These are phyloP conservation scores for Autographa gamma DNA, from an alignment of 2,888 invertebrate species.

Conservation along the genomic window DNA sequence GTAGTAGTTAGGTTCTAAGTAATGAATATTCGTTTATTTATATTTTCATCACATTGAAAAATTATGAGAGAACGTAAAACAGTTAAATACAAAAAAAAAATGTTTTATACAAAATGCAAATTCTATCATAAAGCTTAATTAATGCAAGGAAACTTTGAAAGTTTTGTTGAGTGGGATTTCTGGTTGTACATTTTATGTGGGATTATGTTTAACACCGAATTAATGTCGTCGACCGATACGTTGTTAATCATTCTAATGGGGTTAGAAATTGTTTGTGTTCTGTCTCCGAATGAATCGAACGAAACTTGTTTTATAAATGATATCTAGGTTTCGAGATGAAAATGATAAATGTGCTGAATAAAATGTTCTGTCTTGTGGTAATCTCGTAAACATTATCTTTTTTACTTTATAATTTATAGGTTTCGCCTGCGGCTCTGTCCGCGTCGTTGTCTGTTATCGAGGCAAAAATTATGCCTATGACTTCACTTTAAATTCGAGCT, in stretches of 20 bases:
- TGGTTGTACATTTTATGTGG: constrained; percentile 18
- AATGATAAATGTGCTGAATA: neutral
- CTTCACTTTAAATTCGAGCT: no score
- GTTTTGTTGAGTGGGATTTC: constrained; percentile 20
- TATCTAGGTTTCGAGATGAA: neutral
- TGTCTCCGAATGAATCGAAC: constrained; percentile 23
- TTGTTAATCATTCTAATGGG: constrained; percentile 59
- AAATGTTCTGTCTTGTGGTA: neutral
- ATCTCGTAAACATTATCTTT: neutral
- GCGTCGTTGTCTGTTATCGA: no score
- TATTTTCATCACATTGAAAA: no score
- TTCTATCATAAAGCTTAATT: neutral
- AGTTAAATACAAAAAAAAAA: no score
- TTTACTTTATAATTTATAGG: neutral
- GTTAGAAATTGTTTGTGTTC: constrained; percentile 57
- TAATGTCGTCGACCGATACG: constrained; percentile 44
- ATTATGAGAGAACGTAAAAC: no score
- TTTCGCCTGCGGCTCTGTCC: no score
- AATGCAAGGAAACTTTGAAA: neutral
- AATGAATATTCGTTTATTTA: no score
- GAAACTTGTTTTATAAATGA: neutral
- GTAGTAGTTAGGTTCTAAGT: no score
- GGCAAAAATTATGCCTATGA: no score
- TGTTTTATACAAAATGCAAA: no score
- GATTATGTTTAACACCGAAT: constrained; percentile 43